Evolutionary conservation across 1,140 invertebrate genomes (phyloP).

Genomic region (Helicoverpa armigera): DNA sequence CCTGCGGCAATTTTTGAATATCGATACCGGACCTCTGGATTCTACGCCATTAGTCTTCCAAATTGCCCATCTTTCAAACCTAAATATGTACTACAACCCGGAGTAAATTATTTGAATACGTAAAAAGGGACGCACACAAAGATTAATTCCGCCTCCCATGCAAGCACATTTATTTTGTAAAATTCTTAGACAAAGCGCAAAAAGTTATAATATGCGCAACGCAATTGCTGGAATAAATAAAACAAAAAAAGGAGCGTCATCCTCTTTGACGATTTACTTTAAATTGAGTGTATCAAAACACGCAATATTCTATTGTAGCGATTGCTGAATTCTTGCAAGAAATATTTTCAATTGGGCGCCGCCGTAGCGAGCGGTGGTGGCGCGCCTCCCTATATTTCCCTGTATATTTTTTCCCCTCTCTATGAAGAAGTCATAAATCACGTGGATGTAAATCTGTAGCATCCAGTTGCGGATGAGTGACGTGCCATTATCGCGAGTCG

Average conservation of each 20-base stretch:
- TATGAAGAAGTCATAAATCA: conserved; percentile 86
- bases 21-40: conserved; percentile 45
- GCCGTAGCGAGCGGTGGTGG: conserved; percentile 41
- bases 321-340: conserved; percentile 50
- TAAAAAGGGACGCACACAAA: conserved; percentile 37
- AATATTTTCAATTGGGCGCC: conserved; percentile 56
- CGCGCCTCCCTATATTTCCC: conserved; percentile 66
- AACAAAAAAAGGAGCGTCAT: conserved; percentile 10
- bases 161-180: conserved; percentile 40
- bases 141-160: conserved; percentile 37
- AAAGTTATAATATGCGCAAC: conserved; percentile 29
- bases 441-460: conserved; percentile 84
- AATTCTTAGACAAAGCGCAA: background rate
- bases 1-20: conserved; percentile 38
- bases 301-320: conserved; percentile 46
- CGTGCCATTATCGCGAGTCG: conserved; percentile 79
- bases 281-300: conserved; percentile 41
- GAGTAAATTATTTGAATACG: conserved; percentile 46
- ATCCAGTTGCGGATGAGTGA: conserved; percentile 82
- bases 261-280: conserved; percentile 37
- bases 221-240: conserved; percentile 37
- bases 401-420: conserved; percentile 81
- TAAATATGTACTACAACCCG: conserved; percentile 49
- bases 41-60: conserved; percentile 40
- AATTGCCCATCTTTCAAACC: conserved; percentile 48